Base-by-base conservation (phyloP, 2,113 vertebrate species). In the Pseudorhombus dupliciocellatus region DNA sequence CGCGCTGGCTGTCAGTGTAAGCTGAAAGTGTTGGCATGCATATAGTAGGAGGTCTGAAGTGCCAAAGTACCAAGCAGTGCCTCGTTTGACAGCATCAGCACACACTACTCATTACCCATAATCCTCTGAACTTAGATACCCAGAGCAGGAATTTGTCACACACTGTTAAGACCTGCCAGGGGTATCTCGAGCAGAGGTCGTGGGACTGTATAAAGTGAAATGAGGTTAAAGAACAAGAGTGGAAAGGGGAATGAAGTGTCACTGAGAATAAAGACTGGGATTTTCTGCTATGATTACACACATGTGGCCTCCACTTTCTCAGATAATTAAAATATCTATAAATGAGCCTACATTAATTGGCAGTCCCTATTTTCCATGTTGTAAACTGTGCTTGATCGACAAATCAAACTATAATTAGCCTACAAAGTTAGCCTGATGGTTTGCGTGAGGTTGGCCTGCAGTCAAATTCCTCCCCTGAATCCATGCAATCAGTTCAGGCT, bases 111-210 rank as follows among this genome's bases (percentile, higher is more conserved):
- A 79, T 34, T 79, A 77, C 75, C 50, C 77, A 80, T 34, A 69
- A 54, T 59, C 34, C 69, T 53, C 24, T 80, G 40, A 70, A 9
- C 20, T 77, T 18, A 57, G 68, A 73, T 74, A 82, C 53, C 78
- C 71, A 44, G 53, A 85, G 52, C 68, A 80, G 70, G 72, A 85
- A 88, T 85, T 58, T 71, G 54, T 70, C 69, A 70, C 53, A 50
- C 16, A 58, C 62, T 75, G 68, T 54, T 61, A 56, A 67, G 5
- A 60, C 60, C 12, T 52, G 26, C 18, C 31, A 24, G 22, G 57
- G 14, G 50, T 55, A 24, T 75, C 46, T 79, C 57, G 42, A 62
- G 12, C 66, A 52, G 21, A 31, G 28, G 58, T 37, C 59, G 63
- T 60, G 14, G 21, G 52, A 56, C 40, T 70, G 24, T n/a, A 3